Percentiles rank a stretch among this genome's conserved stretches.
These are phyloP conservation scores for Strigamia transsilvanica DNA, from an alignment of 2,888 invertebrate species.

Conservation along the genomic window DNA sequence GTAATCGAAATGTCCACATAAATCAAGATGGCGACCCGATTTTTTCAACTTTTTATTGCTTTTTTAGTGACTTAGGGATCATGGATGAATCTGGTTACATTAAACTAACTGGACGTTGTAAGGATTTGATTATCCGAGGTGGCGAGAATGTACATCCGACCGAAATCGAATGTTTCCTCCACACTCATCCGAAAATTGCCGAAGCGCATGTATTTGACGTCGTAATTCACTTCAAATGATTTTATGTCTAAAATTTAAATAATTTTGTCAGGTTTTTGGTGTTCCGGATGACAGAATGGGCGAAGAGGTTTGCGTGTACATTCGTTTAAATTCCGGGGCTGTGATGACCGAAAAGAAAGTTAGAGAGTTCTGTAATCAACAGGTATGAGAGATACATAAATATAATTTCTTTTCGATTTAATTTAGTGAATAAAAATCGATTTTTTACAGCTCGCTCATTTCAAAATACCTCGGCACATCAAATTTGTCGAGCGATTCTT, in stretches of 20 bases:
- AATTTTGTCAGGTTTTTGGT: constrained; percentile 8
- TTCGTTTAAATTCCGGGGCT: neutral
- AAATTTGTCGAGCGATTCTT: constrained; percentile 76
- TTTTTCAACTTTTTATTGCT: neutral
- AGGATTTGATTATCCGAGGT: constrained; percentile 68
- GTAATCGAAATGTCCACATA: neutral
- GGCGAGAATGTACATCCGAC: constrained; percentile 70
- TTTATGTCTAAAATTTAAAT: neutral
- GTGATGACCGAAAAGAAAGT: neutral
- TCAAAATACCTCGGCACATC: constrained; percentile 81
- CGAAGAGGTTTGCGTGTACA: constrained; percentile 12
- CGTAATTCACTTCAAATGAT: neutral
- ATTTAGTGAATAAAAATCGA: neutral
- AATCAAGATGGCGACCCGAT: no score
- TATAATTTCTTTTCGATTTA: neutral
- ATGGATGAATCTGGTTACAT: constrained; percentile 67
- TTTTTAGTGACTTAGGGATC: constrained; percentile 62
- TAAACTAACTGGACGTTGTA: constrained; percentile 67
- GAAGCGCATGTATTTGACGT: constrained; percentile 63
- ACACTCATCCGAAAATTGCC: constrained; percentile 65
- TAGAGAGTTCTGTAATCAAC: neutral
- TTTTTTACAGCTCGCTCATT: constrained; percentile 72
- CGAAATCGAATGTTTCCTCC: constrained; percentile 68
- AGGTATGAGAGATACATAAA: constrained; percentile 1
- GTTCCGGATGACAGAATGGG: constrained; percentile 13